These are phyloP conservation scores for Sarcophaga subvicina DNA, from an alignment of 2,888 invertebrate species.

Conservation along the genomic window DNA sequence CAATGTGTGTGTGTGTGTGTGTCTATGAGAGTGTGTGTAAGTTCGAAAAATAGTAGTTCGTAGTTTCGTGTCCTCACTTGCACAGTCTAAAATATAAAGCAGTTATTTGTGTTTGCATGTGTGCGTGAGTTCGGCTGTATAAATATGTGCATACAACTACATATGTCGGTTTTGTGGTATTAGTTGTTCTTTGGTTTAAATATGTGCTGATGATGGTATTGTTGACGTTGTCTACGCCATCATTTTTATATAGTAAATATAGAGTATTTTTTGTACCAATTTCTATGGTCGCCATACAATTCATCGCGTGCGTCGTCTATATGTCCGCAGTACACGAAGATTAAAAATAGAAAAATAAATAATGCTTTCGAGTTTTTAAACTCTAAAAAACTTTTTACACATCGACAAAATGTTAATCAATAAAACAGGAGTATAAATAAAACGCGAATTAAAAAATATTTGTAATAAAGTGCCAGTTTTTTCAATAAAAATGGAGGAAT, in stretches of 20 bases:
- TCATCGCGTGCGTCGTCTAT: conserved; percentile 65
- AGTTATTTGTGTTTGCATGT: conserved; percentile 6
- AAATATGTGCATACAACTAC: conserved; percentile 1
- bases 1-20: not conserved
- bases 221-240: conserved; percentile 56
- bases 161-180: conserved; percentile 26
- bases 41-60: not conserved
- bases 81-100: conserved; percentile 6
- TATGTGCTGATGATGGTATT: conserved; percentile 34
- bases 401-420: not conserved
- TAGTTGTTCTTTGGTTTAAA: conserved; percentile 21
- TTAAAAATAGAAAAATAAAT: conserved; percentile 54
- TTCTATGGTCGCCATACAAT: conserved; percentile 47
- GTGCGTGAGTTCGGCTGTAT: conserved; percentile 8
- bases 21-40: conserved; percentile 21
- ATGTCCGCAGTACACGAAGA: conserved; percentile 70
- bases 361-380: conserved; percentile 29
- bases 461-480: not conserved
- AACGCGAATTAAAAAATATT: not conserved
- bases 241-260: conserved; percentile 46
- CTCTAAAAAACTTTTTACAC: conserved; percentile 29
- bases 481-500: too few relatives aligned
- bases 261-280: conserved; percentile 35
- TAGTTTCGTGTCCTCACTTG: conserved; percentile 33
- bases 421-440: not conserved